Evolutionary conservation across 2,113 vertebrate species (phyloP), one percentile per base, ranked within the genome.

Genomic region (Perca schrenkii): DNA sequence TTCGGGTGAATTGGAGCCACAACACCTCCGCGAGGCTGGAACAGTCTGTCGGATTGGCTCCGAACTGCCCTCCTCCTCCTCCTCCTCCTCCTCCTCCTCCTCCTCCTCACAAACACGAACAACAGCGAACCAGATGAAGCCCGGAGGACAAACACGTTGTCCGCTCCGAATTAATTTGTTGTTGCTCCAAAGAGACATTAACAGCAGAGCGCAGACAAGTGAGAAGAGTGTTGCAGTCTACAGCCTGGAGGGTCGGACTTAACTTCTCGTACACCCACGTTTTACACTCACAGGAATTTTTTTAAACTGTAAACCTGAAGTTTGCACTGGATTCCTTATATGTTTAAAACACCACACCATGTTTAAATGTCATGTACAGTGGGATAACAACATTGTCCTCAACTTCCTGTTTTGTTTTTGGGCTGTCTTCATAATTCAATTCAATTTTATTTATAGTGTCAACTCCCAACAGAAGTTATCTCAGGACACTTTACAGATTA

Each of bases 101-200:
- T 43, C 71, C 82, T 69, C 64, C 47, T 63, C 82, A 77, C 72
- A 34, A 79, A 60, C 64, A 54, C 21, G 0, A 34, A 64, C 76
- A 75, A 36, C 80, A 66, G 57, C 15, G 13, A 84, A 84, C 71
- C 79, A 73, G 73, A 83, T 72, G 72, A 81, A 82, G 90, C 86
- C 90, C 68, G 74, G 66, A 90, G 86, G 88, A 90, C 84, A 86
- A 87, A 90, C 77, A 85, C 11, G 77, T 79, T 81, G 86, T 90
- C 90, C 69, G 73, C 88, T 89, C 81, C 8, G 63, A 91, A 91
- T 91, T 90, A 70, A 90, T 91, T 88, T 88, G 76, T 22, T 73
- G 84, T 78, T 88, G 76, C 76, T 88, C 86, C 82, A 85, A 90
- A 90, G 86, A 90, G 86, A 88, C 86, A 83, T 89, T 86, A 89